Percentiles rank a stretch among this genome's conserved stretches.
These are phyloP conservation scores for Acrocyrtus sp. DNA, from an alignment of 2,888 invertebrate species.

Conservation along the genomic window DNA sequence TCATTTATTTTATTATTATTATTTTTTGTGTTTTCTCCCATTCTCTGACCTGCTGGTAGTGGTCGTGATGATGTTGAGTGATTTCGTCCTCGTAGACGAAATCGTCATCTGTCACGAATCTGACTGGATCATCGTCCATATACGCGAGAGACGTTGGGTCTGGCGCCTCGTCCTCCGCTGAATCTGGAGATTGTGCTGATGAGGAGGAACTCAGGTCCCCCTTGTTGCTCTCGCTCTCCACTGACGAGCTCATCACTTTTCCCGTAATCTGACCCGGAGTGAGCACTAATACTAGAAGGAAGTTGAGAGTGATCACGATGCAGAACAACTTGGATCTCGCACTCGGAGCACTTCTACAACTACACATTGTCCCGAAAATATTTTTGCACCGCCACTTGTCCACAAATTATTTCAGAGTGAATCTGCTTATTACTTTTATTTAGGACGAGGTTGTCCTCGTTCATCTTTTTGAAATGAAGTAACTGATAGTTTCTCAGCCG, in stretches of 20 bases:
- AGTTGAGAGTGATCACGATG: constrained; percentile 15
- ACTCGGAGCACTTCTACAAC: constrained; percentile 23
- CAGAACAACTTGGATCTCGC: constrained; percentile 25
- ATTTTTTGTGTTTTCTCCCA: neutral
- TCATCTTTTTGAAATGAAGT: too few relatives aligned
- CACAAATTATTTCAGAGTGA: neutral
- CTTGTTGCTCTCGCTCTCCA: too few relatives aligned
- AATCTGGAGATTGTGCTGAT: constrained; percentile 44
- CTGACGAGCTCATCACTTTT: constrained; percentile 41
- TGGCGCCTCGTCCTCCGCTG: constrained; percentile 49
- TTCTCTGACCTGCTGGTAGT: constrained; percentile 46
- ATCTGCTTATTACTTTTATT: too few relatives aligned
- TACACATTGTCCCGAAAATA: constrained; percentile 16
- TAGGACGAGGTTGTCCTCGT: too few relatives aligned
- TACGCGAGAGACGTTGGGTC: constrained; percentile 25
- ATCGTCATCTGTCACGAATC: constrained; percentile 55
- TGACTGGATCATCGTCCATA: constrained; percentile 55
- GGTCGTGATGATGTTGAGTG: constrained; percentile 36
- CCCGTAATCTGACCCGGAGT: constrained; percentile 32
- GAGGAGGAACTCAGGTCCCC: constrained; percentile 28
- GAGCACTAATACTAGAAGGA: constrained; percentile 26
- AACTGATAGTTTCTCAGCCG: too few relatives aligned
- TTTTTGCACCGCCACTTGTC: neutral
- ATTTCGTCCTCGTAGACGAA: constrained; percentile 50
- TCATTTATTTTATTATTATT: neutral